Evolutionary conservation across 2,113 vertebrate genomes (phyloP).

Genomic region (Lophochroa leadbeateri): DNA sequence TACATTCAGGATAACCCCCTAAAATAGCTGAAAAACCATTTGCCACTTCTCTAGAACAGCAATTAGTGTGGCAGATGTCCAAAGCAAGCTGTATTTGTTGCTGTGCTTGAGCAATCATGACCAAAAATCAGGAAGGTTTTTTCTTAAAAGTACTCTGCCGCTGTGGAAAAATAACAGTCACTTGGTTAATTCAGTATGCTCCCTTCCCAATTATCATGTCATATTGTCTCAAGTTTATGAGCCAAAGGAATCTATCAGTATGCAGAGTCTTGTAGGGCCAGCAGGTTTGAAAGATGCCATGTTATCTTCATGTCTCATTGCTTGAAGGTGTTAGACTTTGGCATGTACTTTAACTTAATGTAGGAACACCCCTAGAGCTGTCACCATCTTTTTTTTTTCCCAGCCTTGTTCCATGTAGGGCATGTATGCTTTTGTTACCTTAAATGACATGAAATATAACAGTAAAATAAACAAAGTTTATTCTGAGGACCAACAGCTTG

Average conservation of each 20-base stretch:
- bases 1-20: not conserved
- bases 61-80: not conserved
- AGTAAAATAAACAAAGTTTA: not conserved
- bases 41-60: not conserved
- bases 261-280: not conserved
- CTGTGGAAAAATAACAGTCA: not conserved
- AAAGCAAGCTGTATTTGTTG: not conserved
- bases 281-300: not conserved
- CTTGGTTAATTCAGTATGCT: conserved; percentile 3
- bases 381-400: not conserved
- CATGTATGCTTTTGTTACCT: not conserved
- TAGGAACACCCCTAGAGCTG: not conserved
- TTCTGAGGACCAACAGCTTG: not conserved
- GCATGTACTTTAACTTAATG: not conserved
- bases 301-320: not conserved
- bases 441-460: not conserved
- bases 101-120: not conserved
- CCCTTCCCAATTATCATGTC: conserved; percentile 9
- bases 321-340: not conserved
- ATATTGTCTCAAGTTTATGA: not conserved
- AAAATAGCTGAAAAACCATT: not conserved
- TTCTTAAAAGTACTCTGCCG: not conserved
- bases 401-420: not conserved
- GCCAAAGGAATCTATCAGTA: not conserved
- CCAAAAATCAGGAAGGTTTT: not conserved